phyloP scores from a whole-genome alignment of 2,113 vertebrate genomes.

The Nerophis lumbriciformis region DNA sequence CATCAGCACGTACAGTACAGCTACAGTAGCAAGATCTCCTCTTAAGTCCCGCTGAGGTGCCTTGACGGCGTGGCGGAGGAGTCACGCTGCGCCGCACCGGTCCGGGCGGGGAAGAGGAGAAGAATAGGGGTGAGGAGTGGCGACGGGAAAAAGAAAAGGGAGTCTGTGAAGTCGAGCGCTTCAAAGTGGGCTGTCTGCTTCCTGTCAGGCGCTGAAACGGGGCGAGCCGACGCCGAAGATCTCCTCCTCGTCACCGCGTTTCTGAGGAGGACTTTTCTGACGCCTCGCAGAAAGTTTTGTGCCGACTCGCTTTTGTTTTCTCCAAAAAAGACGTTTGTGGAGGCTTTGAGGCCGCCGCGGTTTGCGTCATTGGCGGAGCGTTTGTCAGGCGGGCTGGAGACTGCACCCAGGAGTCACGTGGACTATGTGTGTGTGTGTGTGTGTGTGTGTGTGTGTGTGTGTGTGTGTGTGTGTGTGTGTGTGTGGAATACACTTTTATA shows the following conservation, averaged over 20 bases:
- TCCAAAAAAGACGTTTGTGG: constrained; percentile 25
- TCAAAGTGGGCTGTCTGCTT: constrained; percentile 27
- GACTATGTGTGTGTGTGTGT: too few relatives aligned
- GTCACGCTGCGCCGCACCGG: constrained; percentile 22
- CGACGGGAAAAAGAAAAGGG: constrained; percentile 15
- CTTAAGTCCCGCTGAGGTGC: constrained; percentile 33
- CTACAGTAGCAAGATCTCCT: constrained; percentile 26
- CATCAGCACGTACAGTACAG: constrained; percentile 28
- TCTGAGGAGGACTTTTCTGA: constrained; percentile 28
- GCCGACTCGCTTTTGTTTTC: constrained; percentile 46
- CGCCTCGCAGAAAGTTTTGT: constrained; percentile 45
- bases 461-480: too few relatives aligned
- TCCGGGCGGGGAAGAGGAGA: constrained; percentile 14
- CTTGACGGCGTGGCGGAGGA: constrained; percentile 30
- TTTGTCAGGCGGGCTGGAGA: constrained; percentile 20
- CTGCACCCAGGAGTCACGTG: background rate
- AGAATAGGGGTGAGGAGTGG: constrained; percentile 18
- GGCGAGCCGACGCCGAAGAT: constrained; percentile 35
- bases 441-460: too few relatives aligned
- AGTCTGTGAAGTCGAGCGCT: constrained; percentile 33
- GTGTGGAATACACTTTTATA: too few relatives aligned
- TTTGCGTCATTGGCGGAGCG: constrained; percentile 22
- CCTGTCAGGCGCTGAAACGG: constrained; percentile 36
- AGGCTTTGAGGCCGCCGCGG: constrained; percentile 29
- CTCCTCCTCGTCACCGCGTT: constrained; percentile 42